Evolutionary conservation across 2,888 invertebrate species (phyloP), one percentile per base, ranked within the genome.

Genomic region (Eupithecia subumbrata): DNA sequence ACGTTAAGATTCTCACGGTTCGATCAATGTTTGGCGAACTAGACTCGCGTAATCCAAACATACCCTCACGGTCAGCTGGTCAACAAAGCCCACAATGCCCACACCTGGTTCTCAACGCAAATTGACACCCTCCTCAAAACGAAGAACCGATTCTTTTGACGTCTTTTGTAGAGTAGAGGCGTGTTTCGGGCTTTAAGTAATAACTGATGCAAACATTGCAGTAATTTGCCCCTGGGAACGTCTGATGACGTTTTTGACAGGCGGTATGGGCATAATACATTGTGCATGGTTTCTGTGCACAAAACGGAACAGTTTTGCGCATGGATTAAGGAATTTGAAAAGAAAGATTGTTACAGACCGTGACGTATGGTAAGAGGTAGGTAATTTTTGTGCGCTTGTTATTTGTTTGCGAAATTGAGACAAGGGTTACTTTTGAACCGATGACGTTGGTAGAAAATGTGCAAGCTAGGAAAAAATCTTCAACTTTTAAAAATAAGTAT

Each of bases 51-150:
- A 91, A 90, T 86, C 85, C 90, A 90, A 91, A 92, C 91, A 91
- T 85, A 87, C 85, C 85, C 89, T 89, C 89, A 92, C 90, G 94
- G 94, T 94, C 94, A 94, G 93, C 92, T 90, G 92, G 83, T 80
- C 88, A 87, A 91, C 91, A 93, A 93, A 60, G 60, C 12, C 37
- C 40, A 40, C 37, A 37, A 30, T 90, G 89, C 87, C 91, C 91
- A 83, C 91, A 91, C 91, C 92, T 92, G 94, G 93, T 86, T 80
- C 79, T 85, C 83, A 85, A 85, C 87, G 88, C 89, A 87, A 90
- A 91, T 89, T 87, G 89, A 91, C 92, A 92, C 93, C 94, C 94
- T 91, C 89, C 88, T 90, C 87, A 90, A 87, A 87, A 82, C 80
- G 83, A 83, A 84, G 84, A 85, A 84, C 81, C 85, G 85, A 90